Evolutionary conservation across 2,797 vertebrate species (phyloP), one percentile per base, ranked within the genome.

Genomic region (Cirrhinus mrigala): DNA sequence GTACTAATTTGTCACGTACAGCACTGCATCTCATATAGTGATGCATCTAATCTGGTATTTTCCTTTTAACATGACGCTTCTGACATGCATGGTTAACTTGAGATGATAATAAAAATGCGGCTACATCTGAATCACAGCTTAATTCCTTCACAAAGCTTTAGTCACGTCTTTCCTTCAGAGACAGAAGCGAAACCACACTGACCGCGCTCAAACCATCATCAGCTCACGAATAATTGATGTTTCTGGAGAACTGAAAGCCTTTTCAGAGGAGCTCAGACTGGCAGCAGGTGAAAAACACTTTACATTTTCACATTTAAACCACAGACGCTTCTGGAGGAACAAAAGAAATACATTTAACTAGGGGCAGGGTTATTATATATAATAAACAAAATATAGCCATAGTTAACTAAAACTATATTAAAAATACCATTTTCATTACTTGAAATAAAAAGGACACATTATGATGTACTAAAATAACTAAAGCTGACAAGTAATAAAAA

Each of bases 151-250:
- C 69, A 60, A 60, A 60, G 66, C 79, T 24, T 70, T 2, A 11
- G 14, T 18, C 50, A 37, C 2, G 9, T 46, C 24, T 22, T 60
- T 73, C 69, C 54, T 74, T 60, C 0, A 48, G 79, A 81, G 50
- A 54, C 22, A 44, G 54, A 20, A 60, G 54, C 24, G 7, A 74
- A 82, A 82, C 44, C 75, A 56, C 78, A 84, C 56, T 20, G 77
- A 79, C 84, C 66, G 71, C 64, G 6, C 40, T 44, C 20, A 75
- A 79, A 84, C 50, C 52, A 83, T 62, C 40, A 69, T 40, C 64
- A 58, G 50, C 78, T 87, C 46, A 87, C 75, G 56, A 89, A 86
- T 87, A 77, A 88, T 88, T 85, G 20, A 88, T 82, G 85, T n/a
- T 68, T 76, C 80, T 83, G 62, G 46, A 79, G 44, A 88, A 62